A percentile compares a stretch with the other conserved stretches of the same genome.
Evolutionary conservation across 1,140 invertebrate species (phyloP).

Genomic region (Ylistrum balloti): DNA sequence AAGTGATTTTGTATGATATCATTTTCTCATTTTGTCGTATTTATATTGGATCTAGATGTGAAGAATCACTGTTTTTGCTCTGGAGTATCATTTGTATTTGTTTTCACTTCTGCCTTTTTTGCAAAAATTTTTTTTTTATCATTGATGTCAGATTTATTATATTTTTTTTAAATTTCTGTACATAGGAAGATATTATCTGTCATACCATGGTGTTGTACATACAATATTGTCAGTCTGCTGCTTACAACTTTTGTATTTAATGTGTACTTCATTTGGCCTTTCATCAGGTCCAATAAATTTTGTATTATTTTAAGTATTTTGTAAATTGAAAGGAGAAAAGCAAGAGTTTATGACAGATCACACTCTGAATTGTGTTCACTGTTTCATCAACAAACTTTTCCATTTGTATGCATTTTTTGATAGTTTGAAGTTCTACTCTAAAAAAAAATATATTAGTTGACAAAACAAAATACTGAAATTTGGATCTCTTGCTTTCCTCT

Average conservation of each 20-base stretch:
- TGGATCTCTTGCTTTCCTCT: conserved; percentile 24
- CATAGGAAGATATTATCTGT: not conserved
- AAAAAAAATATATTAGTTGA: not conserved
- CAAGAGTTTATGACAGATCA: not conserved
- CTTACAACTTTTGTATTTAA: not conserved
- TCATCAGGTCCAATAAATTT: not conserved
- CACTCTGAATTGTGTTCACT: not conserved
- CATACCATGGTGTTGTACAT: not conserved
- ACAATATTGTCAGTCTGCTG: not conserved
- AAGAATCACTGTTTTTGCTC: not conserved
- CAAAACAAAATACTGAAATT: not conserved
- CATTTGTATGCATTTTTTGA: not conserved
- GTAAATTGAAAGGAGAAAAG: conserved; percentile 21
- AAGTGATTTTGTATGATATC: not conserved
- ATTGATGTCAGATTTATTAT: not conserved
- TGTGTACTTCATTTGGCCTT: not conserved
- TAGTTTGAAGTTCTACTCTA: too few relatives aligned
- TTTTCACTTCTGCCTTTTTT: not conserved
- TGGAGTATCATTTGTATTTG: not conserved
- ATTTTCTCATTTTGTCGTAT: not conserved
- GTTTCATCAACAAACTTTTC: not conserved
- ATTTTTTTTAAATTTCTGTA: not conserved
- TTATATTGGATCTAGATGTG: not conserved
- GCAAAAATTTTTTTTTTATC: not conserved
- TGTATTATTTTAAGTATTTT: not conserved